phyloP scores from a whole-genome alignment of 1,140 invertebrate genomes.

The Xylocopa sonorina region DNA sequence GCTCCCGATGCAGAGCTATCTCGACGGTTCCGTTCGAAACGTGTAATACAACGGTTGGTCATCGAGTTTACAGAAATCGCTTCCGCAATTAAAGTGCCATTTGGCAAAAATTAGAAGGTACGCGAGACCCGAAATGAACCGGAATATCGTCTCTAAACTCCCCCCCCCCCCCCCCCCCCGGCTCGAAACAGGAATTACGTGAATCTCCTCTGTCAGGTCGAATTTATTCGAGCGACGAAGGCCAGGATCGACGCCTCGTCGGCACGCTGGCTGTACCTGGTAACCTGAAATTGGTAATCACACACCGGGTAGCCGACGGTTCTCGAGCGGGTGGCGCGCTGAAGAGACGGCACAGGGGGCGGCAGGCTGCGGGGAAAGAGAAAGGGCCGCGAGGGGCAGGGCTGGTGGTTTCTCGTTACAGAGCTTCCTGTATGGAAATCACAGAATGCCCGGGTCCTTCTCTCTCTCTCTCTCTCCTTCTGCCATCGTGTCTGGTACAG shows the following conservation, averaged over 20 bases:
- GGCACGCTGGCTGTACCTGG: conserved; percentile 23
- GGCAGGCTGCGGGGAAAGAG: conserved; percentile 28
- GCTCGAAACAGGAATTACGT: background rate
- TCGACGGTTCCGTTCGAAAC: background rate
- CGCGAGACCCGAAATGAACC: too few species aligned
- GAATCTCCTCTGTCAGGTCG: background rate
- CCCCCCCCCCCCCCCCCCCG: too few species aligned
- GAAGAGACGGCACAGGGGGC: conserved; percentile 24
- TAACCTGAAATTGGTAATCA: conserved; percentile 64
- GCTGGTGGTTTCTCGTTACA: conserved; percentile 75
- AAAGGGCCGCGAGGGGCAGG: conserved; percentile 16
- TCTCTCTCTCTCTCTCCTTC: conserved; percentile 17
- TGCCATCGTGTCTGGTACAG: conserved; percentile 61
- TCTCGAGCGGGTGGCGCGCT: conserved; percentile 39
- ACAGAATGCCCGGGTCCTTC: conserved; percentile 56
- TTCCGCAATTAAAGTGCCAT: too few species aligned
- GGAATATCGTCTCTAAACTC: too few species aligned
- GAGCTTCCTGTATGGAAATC: conserved; percentile 81
- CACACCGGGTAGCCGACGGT: conserved; percentile 49
- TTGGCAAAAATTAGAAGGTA: too few species aligned
- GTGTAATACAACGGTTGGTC: background rate
- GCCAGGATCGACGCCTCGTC: conserved; percentile 13
- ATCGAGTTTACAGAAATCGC: background rate
- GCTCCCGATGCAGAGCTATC: background rate
- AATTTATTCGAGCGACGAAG: background rate